These are phyloP conservation scores for Serrognathus titanus DNA, from an alignment of 2,888 invertebrate genomes.

Conservation along the genomic window DNA sequence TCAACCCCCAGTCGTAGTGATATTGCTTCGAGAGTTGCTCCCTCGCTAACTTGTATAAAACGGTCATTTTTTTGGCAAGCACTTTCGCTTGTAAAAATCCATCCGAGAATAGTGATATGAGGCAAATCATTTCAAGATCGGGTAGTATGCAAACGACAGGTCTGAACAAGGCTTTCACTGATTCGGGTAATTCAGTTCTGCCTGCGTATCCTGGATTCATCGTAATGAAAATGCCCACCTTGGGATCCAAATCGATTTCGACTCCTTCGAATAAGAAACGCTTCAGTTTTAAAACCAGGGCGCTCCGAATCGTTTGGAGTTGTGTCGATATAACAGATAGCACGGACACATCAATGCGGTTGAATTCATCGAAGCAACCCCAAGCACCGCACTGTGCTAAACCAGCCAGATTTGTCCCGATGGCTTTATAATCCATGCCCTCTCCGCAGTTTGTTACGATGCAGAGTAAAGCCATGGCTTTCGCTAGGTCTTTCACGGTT, in stretches of 20 bases:
- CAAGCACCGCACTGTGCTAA: slow-evolving; percentile 87
- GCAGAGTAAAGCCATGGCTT: slow-evolving; percentile 78
- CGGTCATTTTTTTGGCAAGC: slow-evolving; percentile 91
- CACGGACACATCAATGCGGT: slow-evolving; percentile 88
- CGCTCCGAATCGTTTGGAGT: slow-evolving; percentile 83
- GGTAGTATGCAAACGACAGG: slow-evolving; percentile 92
- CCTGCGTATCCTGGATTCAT: slow-evolving; percentile 96
- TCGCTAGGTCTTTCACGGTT: slow-evolving; percentile 87
- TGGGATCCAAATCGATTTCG: slow-evolving; percentile 76
- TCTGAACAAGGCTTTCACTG: slow-evolving; percentile 85
- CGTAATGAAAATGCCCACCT: slow-evolving; percentile 91
- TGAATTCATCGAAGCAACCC: slow-evolving; percentile 96
- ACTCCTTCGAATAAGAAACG: slow-evolving; percentile 63
- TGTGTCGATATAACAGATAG: slow-evolving; percentile 91
- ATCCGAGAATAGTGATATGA: slow-evolving; percentile 88
- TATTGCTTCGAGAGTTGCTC: slow-evolving; percentile 90
- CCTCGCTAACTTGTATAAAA: slow-evolving; percentile 79
- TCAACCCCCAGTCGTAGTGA: slow-evolving; percentile 91
- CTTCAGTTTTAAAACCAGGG: slow-evolving; percentile 69
- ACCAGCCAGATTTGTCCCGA: slow-evolving; percentile 72
- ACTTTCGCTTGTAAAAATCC: slow-evolving; percentile 88
- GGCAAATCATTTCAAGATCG: slow-evolving; percentile 87
- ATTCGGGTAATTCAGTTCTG: slow-evolving; percentile 87
- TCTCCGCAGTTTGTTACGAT: slow-evolving; percentile 91
- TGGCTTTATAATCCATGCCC: slow-evolving; percentile 87